These are phyloP conservation scores for Tridacna gigas DNA, from an alignment of 2,888 invertebrate genomes.

Conservation along the genomic window DNA sequence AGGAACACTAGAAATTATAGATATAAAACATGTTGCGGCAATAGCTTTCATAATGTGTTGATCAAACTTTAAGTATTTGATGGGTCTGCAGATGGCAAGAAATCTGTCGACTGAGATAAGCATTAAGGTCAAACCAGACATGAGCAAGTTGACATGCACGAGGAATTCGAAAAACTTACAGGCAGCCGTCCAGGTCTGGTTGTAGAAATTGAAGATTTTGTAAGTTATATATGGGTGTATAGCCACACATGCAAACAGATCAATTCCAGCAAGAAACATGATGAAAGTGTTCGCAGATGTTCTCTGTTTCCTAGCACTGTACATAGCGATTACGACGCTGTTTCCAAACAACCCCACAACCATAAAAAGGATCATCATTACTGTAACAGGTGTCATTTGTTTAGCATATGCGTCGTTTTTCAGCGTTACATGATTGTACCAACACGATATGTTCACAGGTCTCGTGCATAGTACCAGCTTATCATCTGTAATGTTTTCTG, in stretches of 20 bases:
- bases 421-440: constrained; percentile 13
- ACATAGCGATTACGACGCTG: constrained; percentile 62
- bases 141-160: constrained; percentile 53
- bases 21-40: constrained; percentile 2
- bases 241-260: constrained; percentile 61
- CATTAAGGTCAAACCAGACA: constrained; percentile 55
- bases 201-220: constrained; percentile 60
- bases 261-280: constrained; percentile 64
- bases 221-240: constrained; percentile 68
- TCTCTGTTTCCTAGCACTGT: constrained; percentile 39
- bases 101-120: constrained; percentile 67
- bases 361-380: constrained; percentile 29
- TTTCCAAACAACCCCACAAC: constrained; percentile 63
- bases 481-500: not conserved
- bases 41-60: constrained; percentile 39
- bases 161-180: constrained; percentile 51
- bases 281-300: constrained; percentile 60
- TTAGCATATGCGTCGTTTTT: constrained; percentile 29
- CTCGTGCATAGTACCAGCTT: constrained; percentile 1
- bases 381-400: constrained; percentile 43
- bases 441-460: constrained; percentile 28
- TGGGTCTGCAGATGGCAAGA: constrained; percentile 65
- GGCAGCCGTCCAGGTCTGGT: constrained; percentile 53
- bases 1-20: constrained; percentile 46
- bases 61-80: constrained; percentile 58